These are phyloP conservation scores for Graphium colonna DNA, from an alignment of 2,888 invertebrate species.

Conservation along the genomic window DNA sequence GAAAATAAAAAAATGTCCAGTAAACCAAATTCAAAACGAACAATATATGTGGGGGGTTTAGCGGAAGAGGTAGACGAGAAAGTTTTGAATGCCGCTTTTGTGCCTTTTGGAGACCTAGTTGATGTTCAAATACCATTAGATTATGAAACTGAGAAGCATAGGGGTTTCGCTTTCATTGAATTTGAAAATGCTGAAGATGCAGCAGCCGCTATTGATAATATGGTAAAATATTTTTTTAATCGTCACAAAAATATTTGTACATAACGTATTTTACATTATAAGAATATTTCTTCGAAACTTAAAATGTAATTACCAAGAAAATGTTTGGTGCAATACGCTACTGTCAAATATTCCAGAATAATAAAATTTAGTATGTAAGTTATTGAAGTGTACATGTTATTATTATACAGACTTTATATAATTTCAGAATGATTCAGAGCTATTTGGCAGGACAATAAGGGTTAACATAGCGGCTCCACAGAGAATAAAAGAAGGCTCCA, in stretches of 20 bases:
- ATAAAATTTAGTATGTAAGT: no score
- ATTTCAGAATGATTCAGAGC: slow-evolving; percentile 95
- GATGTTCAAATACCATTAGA: slow-evolving; percentile 99
- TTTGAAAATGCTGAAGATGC: slow-evolving; percentile 99
- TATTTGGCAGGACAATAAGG: slow-evolving; percentile 97
- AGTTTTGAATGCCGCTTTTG: slow-evolving; percentile 96
- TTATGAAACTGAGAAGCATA: slow-evolving; percentile 97
- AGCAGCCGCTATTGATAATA: slow-evolving; percentile 98
- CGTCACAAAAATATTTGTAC: no score
- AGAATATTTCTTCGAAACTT: no score
- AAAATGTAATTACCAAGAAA: no score
- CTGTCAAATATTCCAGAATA: no score
- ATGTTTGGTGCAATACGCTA: no score
- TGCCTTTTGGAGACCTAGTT: slow-evolving; percentile 98
- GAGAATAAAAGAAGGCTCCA: slow-evolving; percentile 96
- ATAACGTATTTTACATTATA: no score
- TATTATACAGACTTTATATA: no score
- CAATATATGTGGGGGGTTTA: slow-evolving; percentile 92
- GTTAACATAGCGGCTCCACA: slow-evolving; percentile 99
- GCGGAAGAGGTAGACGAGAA: slow-evolving; percentile 98
- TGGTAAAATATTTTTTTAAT: slow-evolving; percentile 84
- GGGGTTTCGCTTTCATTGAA: slow-evolving; percentile 99
- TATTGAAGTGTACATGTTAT: no score
- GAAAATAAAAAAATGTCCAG: slow-evolving; percentile 71
- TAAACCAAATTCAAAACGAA: slow-evolving; percentile 86